Conservation (phyloP, 2,113 vertebrate species). For the Sinocyclocheilus grahami region DNA sequence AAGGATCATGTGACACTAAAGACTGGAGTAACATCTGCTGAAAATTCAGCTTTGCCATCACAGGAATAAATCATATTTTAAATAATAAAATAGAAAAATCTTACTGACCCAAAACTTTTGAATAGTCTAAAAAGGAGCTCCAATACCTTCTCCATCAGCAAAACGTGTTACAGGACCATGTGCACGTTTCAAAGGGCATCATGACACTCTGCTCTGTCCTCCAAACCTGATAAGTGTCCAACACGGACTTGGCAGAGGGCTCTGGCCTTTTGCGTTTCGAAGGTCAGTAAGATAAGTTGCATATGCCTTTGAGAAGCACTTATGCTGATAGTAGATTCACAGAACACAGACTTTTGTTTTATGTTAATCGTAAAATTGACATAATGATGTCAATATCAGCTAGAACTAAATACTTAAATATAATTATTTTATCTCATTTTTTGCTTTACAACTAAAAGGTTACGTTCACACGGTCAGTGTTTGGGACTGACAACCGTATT, state of each 20-base stretch:
- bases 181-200: background rate
- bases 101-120: background rate
- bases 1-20: background rate
- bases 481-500: background rate
- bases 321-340: background rate
- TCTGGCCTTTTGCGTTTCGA: background rate
- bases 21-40: background rate
- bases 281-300: conserved; percentile 5
- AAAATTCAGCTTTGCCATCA: background rate
- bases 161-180: background rate
- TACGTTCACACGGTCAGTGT: background rate
- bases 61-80: background rate
- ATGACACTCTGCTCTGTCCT: background rate
- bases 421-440: background rate
- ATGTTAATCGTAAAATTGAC: background rate
- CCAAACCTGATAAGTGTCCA: background rate
- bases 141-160: background rate
- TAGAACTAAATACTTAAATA: background rate
- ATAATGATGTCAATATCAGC: background rate
- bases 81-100: background rate
- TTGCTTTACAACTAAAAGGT: background rate
- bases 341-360: background rate
- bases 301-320: background rate
- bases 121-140: background rate
- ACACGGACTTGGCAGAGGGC: background rate